Evolutionary conservation across 2,113 vertebrate species (phyloP).

Genomic region (Sceloporus undulatus): DNA sequence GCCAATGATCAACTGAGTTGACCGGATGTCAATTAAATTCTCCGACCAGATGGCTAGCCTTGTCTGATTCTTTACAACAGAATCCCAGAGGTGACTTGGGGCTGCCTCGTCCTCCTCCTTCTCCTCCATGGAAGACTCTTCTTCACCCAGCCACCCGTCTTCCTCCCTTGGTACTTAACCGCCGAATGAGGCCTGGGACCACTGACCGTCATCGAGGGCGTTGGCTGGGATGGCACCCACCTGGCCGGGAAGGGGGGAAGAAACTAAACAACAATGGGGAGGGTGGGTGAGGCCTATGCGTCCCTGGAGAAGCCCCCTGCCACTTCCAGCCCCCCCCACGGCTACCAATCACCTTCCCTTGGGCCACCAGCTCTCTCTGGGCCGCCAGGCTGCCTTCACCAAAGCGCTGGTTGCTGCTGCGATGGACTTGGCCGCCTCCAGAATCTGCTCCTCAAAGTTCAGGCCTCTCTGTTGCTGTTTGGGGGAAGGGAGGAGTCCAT

Average conservation of each 20-base stretch:
- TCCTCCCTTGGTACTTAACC: constrained; percentile 83
- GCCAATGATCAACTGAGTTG: too few species aligned
- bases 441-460: constrained; percentile 98
- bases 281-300: accelerated
- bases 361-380: constrained; percentile 95
- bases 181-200: constrained; percentile 99
- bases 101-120: too few species aligned
- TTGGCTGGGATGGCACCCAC: constrained; percentile 95
- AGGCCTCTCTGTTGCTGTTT: constrained; percentile 95
- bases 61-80: too few species aligned
- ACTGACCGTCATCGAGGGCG: constrained; percentile 95
- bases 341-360: constrained; percentile 88
- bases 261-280: not conserved
- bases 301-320: accelerated
- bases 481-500: not conserved
- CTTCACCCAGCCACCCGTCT: too few species aligned
- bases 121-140: too few species aligned
- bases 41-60: too few species aligned
- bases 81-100: too few species aligned
- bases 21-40: too few species aligned
- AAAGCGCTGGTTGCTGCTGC: constrained; percentile 96
- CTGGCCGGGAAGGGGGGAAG: constrained; percentile 68
- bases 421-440: constrained; percentile 98
- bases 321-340: not conserved
- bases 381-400: constrained; percentile 96